phyloP scores from a whole-genome alignment of 2,888 invertebrate genomes.

The Chaetogeoica ovagalla region DNA sequence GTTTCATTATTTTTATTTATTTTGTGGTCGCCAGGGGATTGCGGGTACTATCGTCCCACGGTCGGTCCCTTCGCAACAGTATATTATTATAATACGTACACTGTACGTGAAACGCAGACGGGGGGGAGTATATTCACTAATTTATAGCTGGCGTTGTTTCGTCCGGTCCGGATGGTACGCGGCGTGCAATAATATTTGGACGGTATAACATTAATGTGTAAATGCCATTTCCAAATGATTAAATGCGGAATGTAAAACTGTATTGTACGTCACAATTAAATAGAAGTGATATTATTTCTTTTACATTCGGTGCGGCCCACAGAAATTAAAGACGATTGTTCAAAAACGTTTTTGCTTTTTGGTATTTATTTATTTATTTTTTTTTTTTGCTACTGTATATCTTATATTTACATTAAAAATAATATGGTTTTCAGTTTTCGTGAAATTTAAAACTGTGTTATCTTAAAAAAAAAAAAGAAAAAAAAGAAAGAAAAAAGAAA shows the following conservation, averaged over 20 bases:
- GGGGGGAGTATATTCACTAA: conserved; percentile 16
- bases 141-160: conserved; percentile 25
- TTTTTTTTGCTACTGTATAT: too few species aligned
- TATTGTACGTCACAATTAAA: background rate
- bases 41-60: background rate
- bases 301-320: too few species aligned
- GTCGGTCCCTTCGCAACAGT: background rate
- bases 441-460: background rate
- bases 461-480: background rate
- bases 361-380: background rate
- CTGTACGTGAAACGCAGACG: background rate
- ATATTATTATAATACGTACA: background rate
- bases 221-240: background rate
- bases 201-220: background rate
- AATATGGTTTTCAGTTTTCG: background rate
- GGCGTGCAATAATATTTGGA: background rate
- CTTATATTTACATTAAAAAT: background rate
- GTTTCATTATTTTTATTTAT: background rate
- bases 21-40: too few species aligned
- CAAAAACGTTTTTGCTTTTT: background rate
- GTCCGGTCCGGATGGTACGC: conserved; percentile 33
- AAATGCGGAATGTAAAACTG: background rate
- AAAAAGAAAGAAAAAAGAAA: background rate
- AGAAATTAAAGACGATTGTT: background rate
- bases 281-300: background rate